Percentiles rank a stretch among this genome's conserved stretches.
Conservation (phyloP, 2,888 invertebrate species). For the Lampropteryx suffumata region DNA sequence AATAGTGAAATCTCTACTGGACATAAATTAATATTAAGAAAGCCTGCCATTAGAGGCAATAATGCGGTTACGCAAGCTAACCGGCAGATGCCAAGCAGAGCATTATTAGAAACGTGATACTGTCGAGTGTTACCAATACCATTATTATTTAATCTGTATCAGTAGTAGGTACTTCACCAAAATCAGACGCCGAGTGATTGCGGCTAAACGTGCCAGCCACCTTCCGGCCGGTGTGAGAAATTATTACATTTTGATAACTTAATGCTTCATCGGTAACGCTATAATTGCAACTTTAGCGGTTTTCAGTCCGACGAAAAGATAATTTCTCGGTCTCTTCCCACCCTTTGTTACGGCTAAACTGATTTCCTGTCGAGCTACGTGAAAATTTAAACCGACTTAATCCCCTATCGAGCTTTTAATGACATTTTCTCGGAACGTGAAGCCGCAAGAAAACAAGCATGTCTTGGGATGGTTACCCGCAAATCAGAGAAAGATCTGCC, state of each 20-base stretch:
- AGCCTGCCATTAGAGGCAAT: slow-evolving; percentile 71
- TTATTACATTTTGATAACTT: slow-evolving; percentile 78
- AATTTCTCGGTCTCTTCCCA: slow-evolving; percentile 79
- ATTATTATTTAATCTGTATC: slow-evolving; percentile 43
- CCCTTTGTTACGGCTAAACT: slow-evolving; percentile 76
- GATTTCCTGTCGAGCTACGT: slow-evolving; percentile 79
- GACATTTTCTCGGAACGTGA: slow-evolving; percentile 73
- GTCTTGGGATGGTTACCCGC: slow-evolving; percentile 72
- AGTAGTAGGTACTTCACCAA: slow-evolving; percentile 61
- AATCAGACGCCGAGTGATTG: slow-evolving; percentile 65
- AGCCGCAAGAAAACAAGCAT: slow-evolving; percentile 74
- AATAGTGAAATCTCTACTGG: slow-evolving; percentile 23
- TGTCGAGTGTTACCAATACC: slow-evolving; percentile 27
- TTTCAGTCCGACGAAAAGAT: slow-evolving; percentile 73
- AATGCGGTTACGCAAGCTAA: slow-evolving; percentile 76
- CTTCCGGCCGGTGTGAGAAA: slow-evolving; percentile 80
- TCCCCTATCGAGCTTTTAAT: slow-evolving; percentile 79
- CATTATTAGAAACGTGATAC: slow-evolving; percentile 77
- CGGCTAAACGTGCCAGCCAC: slow-evolving; percentile 74
- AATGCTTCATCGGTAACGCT: slow-evolving; percentile 76
- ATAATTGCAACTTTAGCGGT: slow-evolving; percentile 81
- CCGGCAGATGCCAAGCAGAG: slow-evolving; percentile 67
- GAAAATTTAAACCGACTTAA: slow-evolving; percentile 77
- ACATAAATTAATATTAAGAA: slow-evolving; percentile 67
- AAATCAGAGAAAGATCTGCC: slow-evolving; percentile 82